Conservation (phyloP, 2,888 invertebrate species). For the Cephus spinipes region DNA sequence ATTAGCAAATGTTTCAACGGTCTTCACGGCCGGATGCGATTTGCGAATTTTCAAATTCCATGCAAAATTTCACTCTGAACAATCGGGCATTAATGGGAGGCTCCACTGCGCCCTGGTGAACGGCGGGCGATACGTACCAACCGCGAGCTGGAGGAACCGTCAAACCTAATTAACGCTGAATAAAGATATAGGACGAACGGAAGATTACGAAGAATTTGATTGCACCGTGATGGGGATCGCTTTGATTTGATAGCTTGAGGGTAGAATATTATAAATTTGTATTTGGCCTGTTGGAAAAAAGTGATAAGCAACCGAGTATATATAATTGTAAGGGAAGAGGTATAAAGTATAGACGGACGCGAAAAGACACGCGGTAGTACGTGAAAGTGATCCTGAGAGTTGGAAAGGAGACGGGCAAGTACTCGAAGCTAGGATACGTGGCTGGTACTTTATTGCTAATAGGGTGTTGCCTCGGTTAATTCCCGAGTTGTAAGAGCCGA, state of each 20-base stretch:
- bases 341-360: conserved; percentile 11
- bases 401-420: neutral
- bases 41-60: neutral
- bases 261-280: neutral
- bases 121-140: no score
- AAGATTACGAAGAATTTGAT: no score
- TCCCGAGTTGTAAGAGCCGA: conserved; percentile 39
- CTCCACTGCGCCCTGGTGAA: neutral
- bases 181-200: no score
- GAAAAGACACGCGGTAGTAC: neutral
- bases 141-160: no score
- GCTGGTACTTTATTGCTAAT: conserved; percentile 57
- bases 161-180: no score
- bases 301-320: neutral
- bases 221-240: no score
- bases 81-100: neutral
- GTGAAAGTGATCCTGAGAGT: neutral
- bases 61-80: neutral
- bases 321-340: neutral
- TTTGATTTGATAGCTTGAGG: no score
- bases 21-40: neutral
- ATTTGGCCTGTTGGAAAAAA: neutral
- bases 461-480: conserved; percentile 55
- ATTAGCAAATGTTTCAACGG: conserved; percentile 43
- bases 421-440: conserved; percentile 23